These are phyloP conservation scores for Parus major DNA, from an alignment of 2,113 vertebrate species.

Conservation along the genomic window DNA sequence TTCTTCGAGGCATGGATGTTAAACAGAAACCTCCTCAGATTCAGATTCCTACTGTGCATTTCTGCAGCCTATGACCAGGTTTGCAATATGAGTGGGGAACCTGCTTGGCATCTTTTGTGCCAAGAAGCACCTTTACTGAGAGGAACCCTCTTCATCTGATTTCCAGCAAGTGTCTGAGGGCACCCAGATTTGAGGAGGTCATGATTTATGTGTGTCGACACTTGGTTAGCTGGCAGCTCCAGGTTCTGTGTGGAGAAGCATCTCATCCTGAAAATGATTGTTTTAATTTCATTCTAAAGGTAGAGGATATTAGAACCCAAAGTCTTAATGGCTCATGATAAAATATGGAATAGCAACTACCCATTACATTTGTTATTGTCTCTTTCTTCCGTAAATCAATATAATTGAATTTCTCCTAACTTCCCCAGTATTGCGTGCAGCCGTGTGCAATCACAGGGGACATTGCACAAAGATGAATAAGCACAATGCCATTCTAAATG, in stretches of 20 bases:
- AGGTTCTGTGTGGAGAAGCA: neutral
- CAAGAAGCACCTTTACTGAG: neutral
- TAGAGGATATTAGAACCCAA: constrained; percentile 40
- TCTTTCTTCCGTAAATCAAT: constrained; percentile 54
- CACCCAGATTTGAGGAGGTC: neutral
- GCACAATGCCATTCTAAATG: neutral
- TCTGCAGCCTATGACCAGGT: neutral
- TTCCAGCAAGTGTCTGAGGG: neutral
- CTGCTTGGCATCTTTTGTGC: neutral
- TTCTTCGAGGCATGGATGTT: neutral
- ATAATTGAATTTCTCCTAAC: constrained; percentile 64
- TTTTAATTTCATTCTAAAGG: constrained; percentile 65
- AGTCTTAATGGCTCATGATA: constrained; percentile 51
- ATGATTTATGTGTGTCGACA: neutral
- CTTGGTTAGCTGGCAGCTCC: constrained; percentile 15
- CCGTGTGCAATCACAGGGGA: constrained; percentile 23
- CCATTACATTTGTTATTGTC: constrained; percentile 65
- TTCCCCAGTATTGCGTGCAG: constrained; percentile 16
- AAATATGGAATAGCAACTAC: constrained; percentile 60
- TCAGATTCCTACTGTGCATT: neutral
- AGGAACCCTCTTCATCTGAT: neutral
- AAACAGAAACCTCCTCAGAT: neutral
- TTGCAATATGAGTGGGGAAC: neutral
- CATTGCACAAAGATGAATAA: constrained; percentile 42
- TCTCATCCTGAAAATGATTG: constrained; percentile 46